Evolutionary conservation across 2,888 invertebrate genomes (phyloP), one percentile per base, ranked within the genome.

Genomic region (Coecobrya sp.): DNA sequence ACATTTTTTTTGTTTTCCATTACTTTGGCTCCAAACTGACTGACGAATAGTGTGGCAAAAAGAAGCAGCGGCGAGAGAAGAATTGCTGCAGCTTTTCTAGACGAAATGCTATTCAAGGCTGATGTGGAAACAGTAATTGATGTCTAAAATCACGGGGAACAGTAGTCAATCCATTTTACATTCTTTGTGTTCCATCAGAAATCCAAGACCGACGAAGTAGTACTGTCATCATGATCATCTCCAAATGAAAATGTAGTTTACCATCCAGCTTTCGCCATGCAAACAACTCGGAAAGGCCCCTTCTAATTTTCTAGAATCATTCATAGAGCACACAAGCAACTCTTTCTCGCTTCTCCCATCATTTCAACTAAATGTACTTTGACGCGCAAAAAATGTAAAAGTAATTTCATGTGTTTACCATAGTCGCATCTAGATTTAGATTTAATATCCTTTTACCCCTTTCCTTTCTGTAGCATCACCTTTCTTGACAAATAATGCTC

Each of bases 401-500:
- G 79, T 79, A 76, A 87, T 87, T 87, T 76, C 76, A 76, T 36
- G 65, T 68, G 65, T 27, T 68, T 65, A 42, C 82, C 59, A 36
- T 82, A 25, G 22, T n/a, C 45, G 19, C n/a, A 79, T 79, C 79
- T 52, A 76, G 52, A 79, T 55, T 55, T 30, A 79, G 79, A 79
- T 79, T 79, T 79, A 79, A 79, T 79, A 79, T 79, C 79, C 79
- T 79, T 79, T 79, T 55, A 79, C 79, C 52, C 52, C 79, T 55
- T 79, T 79, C 13, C 11, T 49, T 27, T 19, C 30, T 30, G 19
- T 42, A 85, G 22, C 65, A 68, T 49, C 68, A 85, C 62, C 84
- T 84, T 84, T 79, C 79, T 65, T 85, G 85, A 85, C 85, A 85
- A 85, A 85, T 85, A 68, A 79, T 65, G 62, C 85, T 85, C 42